A percentile compares a stretch with the other conserved stretches of the same genome.
Evolutionary conservation across 2,888 invertebrate genomes (phyloP).

Genomic region (Cetonia aurata): DNA sequence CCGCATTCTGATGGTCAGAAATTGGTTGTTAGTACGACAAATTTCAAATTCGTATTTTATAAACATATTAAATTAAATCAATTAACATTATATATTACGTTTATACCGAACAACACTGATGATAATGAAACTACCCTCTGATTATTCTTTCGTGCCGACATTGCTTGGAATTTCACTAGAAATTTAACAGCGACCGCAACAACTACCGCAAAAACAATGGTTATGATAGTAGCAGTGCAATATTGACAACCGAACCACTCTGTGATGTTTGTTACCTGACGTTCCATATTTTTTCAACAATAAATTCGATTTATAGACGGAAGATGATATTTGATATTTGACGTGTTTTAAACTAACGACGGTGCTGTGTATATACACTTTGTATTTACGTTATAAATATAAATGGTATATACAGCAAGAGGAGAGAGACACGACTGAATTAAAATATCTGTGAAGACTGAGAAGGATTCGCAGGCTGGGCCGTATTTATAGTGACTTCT

Average conservation of each 20-base stretch:
- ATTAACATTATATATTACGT: slow-evolving; percentile 49
- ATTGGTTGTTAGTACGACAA: slow-evolving; percentile 31
- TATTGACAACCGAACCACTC: slow-evolving; percentile 59
- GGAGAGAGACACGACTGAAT: slow-evolving; percentile 48
- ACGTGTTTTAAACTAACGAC: slow-evolving; percentile 25
- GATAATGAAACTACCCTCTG: slow-evolving; percentile 53
- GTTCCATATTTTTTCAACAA: slow-evolving; percentile 56
- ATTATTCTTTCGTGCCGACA: slow-evolving; percentile 44
- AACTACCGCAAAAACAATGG: slow-evolving; percentile 61
- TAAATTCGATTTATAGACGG: slow-evolving; percentile 33
- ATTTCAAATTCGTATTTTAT: slow-evolving; percentile 27
- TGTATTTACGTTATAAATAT: slow-evolving; percentile 31
- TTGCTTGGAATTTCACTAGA: slow-evolving; percentile 57
- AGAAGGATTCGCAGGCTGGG: slow-evolving; percentile 58
- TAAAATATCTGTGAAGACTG: slow-evolving; percentile 56
- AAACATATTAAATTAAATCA: slow-evolving; percentile 37
- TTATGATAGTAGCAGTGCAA: slow-evolving; percentile 60
- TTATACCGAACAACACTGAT: slow-evolving; percentile 57
- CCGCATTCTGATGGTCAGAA: slow-evolving; percentile 10
- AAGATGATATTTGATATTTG: slow-evolving; percentile 29
- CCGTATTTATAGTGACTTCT: slow-evolving; percentile 63
- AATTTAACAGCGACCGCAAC: slow-evolving; percentile 63
- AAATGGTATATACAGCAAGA: slow-evolving; percentile 36
- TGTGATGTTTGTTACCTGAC: slow-evolving; percentile 62
- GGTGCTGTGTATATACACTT: slow-evolving; percentile 28